Conservation (phyloP, 2,797 vertebrate species). For the Lacerta agilis region DNA sequence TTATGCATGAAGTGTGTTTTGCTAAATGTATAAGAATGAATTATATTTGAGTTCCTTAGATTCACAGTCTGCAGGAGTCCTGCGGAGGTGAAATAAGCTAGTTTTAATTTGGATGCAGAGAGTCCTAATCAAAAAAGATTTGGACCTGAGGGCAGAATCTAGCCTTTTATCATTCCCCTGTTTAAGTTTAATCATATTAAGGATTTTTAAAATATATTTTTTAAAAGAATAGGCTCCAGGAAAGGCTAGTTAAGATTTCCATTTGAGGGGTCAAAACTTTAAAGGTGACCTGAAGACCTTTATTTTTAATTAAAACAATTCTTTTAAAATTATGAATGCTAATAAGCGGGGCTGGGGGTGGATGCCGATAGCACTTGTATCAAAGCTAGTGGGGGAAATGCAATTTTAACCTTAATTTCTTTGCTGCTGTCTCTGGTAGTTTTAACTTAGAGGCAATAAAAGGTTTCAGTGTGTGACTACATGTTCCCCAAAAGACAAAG, state of each 20-base stretch:
- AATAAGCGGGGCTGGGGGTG: neutral
- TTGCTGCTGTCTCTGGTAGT: too few species aligned
- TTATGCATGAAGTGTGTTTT: neutral
- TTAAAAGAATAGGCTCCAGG: neutral
- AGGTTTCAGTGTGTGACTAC: too few species aligned
- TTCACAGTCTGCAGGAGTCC: neutral
- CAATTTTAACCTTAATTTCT: too few species aligned
- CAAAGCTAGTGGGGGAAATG: too few species aligned
- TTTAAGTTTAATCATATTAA: neutral
- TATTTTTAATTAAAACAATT: conserved; percentile 7
- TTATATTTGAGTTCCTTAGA: neutral
- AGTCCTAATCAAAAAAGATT: neutral
- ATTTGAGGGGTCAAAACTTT: neutral
- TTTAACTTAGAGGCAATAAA: too few species aligned
- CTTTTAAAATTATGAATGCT: neutral
- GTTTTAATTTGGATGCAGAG: neutral
- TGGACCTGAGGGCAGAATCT: neutral
- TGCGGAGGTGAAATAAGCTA: neutral
- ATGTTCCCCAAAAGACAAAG: too few species aligned
- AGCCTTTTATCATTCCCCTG: neutral
- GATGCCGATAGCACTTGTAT: neutral
- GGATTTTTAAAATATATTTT: neutral
- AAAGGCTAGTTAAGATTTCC: neutral
- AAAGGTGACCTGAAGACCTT: neutral
- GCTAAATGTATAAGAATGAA: neutral